Evolutionary conservation across 2,888 invertebrate species (phyloP).

Genomic region (Lydus trimaculatus): DNA sequence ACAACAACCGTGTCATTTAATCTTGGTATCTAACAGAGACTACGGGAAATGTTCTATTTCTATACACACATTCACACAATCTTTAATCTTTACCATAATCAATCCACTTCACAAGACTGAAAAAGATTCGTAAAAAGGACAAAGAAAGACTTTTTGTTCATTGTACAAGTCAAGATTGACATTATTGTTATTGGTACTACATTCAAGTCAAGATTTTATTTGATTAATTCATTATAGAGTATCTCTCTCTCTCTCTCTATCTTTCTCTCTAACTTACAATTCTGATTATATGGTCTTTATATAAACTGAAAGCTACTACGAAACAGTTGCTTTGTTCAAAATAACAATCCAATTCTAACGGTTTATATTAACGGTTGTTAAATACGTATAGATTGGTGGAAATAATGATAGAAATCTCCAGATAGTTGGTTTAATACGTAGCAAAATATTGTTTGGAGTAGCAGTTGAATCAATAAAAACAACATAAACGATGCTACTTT

Average conservation of each 20-base stretch:
- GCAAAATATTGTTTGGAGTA: background rate
- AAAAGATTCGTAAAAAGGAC: background rate
- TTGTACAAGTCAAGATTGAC: background rate
- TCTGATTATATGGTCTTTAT: background rate
- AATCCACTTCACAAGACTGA: slow-evolving; percentile 13
- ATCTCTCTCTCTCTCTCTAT: background rate
- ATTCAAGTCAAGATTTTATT: background rate
- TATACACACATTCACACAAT: slow-evolving; percentile 1
- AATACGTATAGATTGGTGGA: too few relatives aligned
- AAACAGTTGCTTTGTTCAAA: background rate
- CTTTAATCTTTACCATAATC: slow-evolving; percentile 26
- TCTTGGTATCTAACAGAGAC: slow-evolving; percentile 25
- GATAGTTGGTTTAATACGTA: background rate
- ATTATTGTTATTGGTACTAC: background rate
- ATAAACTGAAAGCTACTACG: background rate
- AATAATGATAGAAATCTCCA: too few relatives aligned
- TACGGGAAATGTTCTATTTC: slow-evolving; percentile 22
- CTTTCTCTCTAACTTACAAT: background rate
- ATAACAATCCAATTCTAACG: too few relatives aligned
- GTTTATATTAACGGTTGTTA: too few relatives aligned
- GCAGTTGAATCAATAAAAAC: background rate
- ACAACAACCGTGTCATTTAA: slow-evolving; percentile 32
- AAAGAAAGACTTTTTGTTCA: background rate
- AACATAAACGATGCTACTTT: background rate
- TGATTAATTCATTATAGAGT: background rate